Conservation (phyloP, 2,888 invertebrate genomes). For the Clepsis dumicolana region DNA sequence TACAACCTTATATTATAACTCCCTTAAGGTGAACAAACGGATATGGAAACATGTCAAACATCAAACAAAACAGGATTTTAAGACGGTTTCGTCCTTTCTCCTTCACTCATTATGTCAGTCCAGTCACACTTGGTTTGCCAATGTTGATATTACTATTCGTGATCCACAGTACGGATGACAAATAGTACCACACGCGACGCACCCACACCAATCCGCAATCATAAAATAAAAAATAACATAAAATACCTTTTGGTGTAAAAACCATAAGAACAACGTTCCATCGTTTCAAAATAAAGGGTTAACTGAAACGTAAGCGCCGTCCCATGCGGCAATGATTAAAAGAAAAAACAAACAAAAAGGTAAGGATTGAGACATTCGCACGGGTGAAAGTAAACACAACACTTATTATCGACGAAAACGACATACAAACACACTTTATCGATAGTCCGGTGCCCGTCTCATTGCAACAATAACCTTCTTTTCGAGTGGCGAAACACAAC, state of each 20-base stretch:
- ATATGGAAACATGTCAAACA: conserved; percentile 14
- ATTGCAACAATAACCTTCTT: conserved; percentile 83
- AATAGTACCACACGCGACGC: conserved; percentile 75
- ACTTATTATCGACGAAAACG: conserved; percentile 85
- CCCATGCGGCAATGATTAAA: conserved; percentile 83
- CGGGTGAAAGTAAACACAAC: conserved; percentile 86
- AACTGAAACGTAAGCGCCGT: conserved; percentile 85
- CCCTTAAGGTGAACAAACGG: conserved; percentile 42
- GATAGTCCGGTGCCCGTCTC: conserved; percentile 82
- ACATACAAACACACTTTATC: conserved; percentile 86
- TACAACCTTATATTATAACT: conserved; percentile 48
- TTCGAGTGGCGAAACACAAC: conserved; percentile 80
- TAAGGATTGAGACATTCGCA: conserved; percentile 85
- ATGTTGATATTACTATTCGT: conserved; percentile 29
- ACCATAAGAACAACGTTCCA: conserved; percentile 93
- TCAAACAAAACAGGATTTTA: conserved; percentile 38
- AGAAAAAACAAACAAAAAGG: conserved; percentile 81
- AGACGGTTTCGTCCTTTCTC: conserved; percentile 42
- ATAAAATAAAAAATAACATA: conserved; percentile 85
- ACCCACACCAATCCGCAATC: conserved; percentile 76
- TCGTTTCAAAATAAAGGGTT: conserved; percentile 88
- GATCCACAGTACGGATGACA: conserved; percentile 22
- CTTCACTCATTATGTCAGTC: conserved; percentile 42
- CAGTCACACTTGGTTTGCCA: conserved; percentile 41
- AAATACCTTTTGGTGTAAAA: conserved; percentile 94